These are phyloP conservation scores for Silurus lanzhouensis DNA, from an alignment of 2,797 vertebrate species.

Conservation along the genomic window DNA sequence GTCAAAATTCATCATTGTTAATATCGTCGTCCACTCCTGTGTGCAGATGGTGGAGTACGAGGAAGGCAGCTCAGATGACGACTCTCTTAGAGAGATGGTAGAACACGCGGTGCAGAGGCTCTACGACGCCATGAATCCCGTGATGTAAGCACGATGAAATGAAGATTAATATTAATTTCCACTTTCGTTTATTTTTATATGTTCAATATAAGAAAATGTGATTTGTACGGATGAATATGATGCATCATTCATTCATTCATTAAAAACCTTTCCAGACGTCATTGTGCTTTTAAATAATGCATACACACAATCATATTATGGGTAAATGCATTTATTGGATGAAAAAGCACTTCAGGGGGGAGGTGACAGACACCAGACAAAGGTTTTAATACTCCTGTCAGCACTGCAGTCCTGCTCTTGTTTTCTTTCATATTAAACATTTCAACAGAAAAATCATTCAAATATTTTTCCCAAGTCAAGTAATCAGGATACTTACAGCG, in stretches of 20 bases:
- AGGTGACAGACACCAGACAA: neutral
- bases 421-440: neutral
- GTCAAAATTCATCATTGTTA: too few relatives aligned
- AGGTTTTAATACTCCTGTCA: neutral
- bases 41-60: conserved; percentile 82
- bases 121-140: conserved; percentile 85
- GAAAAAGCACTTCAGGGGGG: neutral
- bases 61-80: conserved; percentile 83
- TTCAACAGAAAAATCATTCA: conserved; percentile 2
- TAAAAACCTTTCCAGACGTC: conserved; percentile 15
- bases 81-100: conserved; percentile 90
- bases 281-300: neutral
- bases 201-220: conserved; percentile 4
- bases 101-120: conserved; percentile 89
- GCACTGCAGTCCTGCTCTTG: neutral
- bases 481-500: conserved; percentile 1
- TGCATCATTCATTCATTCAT: conserved; percentile 22
- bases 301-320: neutral
- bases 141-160: conserved; percentile 63
- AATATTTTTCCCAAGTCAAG: neutral
- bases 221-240: conserved; percentile 28
- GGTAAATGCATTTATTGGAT: neutral
- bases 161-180: neutral
- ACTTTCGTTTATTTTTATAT: neutral
- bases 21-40: neutral